Evolutionary conservation across 2,113 vertebrate species (phyloP), one percentile per base, ranked within the genome.

Genomic region (Dryoscopus gambensis): DNA sequence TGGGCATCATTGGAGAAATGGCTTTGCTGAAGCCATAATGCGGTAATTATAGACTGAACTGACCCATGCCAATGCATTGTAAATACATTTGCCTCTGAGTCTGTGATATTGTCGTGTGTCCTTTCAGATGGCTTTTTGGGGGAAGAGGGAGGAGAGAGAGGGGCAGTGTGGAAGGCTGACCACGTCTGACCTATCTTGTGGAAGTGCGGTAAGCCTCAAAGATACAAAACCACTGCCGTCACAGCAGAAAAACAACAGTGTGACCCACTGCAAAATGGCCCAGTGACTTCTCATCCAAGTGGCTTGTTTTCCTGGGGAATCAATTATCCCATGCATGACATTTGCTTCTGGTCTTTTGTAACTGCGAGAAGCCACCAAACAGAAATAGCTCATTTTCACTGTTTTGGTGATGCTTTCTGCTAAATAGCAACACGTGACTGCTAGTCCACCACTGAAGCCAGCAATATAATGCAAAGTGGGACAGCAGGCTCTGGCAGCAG

Each of bases 1-100:
- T 96, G 97, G 90, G 89, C 20, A 1, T 95, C 97, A 90, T 23
- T 94, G 95, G 80, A 97, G 91, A 77, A 93, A 64, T 60, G 49
- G 33, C 74, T 94, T 93, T 67, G 78, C 95, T 96, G 92, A 95
- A 93, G 89, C 92, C 84, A 33, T 96, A 94, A 93, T 85, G 47
- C 73, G 56, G 87, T 95, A 93, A 96, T 97, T 97, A 87, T 2
- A 94, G 91, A 82, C 89, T 95, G 95, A 97, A 81, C 83, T 69
- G 62, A 96, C 68, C 85, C 42, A 15, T 93, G 93, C 84, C 28
- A 22, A 75, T 87, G 68, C 60, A 30, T 21, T 96, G 65, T 79
- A 95, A 93, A 83, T 92, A 89, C 28, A 57, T 88, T 81, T 87
- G 39, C 50, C 67, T 84, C 92, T 79, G 88, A 93, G 87, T 91